Conservation (phyloP, 2,113 vertebrate genomes). For the Siniperca chuatsi region DNA sequence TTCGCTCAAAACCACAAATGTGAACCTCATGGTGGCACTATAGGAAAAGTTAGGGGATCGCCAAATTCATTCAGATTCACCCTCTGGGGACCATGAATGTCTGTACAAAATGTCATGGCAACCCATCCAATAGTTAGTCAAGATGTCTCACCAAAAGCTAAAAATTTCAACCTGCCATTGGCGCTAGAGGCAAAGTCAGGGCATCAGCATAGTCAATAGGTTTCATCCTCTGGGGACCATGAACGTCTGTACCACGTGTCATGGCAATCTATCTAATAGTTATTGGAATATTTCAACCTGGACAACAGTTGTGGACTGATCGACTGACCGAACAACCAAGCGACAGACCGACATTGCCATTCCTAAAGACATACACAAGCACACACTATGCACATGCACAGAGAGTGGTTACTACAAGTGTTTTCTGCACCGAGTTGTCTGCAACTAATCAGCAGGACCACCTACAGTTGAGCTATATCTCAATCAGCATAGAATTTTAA, state of each 20-base stretch:
- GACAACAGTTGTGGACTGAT: neutral
- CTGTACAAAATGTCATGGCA: too few relatives aligned
- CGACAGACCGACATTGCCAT: neutral
- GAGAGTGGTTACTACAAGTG: neutral
- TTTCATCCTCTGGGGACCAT: neutral
- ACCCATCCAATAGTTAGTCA: too few relatives aligned
- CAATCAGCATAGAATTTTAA: constrained; percentile 25
- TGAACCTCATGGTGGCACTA: too few relatives aligned
- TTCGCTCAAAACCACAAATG: too few relatives aligned
- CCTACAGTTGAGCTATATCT: constrained; percentile 4
- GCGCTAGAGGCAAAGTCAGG: neutral
- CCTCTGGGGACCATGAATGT: too few relatives aligned
- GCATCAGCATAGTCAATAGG: neutral
- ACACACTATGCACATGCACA: neutral
- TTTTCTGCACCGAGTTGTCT: constrained; percentile 1
- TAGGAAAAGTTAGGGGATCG: too few relatives aligned
- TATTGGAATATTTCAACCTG: neutral
- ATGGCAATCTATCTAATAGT: neutral
- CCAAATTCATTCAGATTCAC: too few relatives aligned
- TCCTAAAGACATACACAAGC: neutral
- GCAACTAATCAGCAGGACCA: constrained; percentile 19
- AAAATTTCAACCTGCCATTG: too few relatives aligned
- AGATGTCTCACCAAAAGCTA: too few relatives aligned
- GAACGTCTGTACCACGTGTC: neutral
- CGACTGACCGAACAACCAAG: neutral